These are phyloP conservation scores for Drosophila prosaltans DNA, from an alignment of 1,140 invertebrate species.

Conservation along the genomic window DNA sequence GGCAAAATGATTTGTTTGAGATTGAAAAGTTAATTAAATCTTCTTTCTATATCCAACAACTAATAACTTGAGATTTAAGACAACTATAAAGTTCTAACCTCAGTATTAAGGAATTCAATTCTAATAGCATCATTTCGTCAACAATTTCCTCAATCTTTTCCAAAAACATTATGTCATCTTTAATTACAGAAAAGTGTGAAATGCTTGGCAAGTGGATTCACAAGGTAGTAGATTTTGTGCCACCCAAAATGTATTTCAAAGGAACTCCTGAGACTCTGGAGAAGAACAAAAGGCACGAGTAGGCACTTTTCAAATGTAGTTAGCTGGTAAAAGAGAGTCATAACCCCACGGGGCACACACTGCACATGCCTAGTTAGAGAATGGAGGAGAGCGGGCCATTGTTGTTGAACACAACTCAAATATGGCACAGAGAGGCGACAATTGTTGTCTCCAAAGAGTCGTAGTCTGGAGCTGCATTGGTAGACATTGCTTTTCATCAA, in stretches of 20 bases:
- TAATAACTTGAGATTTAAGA: too few relatives aligned
- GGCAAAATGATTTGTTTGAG: too few relatives aligned
- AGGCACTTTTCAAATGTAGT: slow-evolving; percentile 19
- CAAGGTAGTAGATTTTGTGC: slow-evolving; percentile 35
- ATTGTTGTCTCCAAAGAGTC: slow-evolving; percentile 79
- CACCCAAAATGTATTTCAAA: slow-evolving; percentile 9
- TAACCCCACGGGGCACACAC: slow-evolving; percentile 66
- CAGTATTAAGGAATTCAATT: background rate
- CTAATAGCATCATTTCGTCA: background rate
- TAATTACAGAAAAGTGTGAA: slow-evolving; percentile 55
- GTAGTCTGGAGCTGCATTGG: slow-evolving; percentile 38
- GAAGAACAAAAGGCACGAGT: slow-evolving; percentile 10
- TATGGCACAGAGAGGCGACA: slow-evolving; percentile 81
- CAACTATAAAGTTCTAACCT: background rate
- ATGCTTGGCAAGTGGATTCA: slow-evolving; percentile 63
- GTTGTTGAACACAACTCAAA: slow-evolving; percentile 71
- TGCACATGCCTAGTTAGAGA: slow-evolving; percentile 44
- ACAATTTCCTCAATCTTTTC: background rate
- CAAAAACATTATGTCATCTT: slow-evolving; percentile 59
- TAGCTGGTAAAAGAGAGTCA: slow-evolving; percentile 27
- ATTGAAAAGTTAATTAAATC: too few relatives aligned
- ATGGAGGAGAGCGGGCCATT: slow-evolving; percentile 31
- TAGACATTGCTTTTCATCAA: slow-evolving; percentile 74
- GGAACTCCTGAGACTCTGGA: background rate
- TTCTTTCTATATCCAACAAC: too few relatives aligned